A percentile compares a stretch with the other conserved stretches of the same genome.
These are phyloP conservation scores for Trichonephila clavipes DNA, from an alignment of 1,140 invertebrate species.

Conservation along the genomic window DNA sequence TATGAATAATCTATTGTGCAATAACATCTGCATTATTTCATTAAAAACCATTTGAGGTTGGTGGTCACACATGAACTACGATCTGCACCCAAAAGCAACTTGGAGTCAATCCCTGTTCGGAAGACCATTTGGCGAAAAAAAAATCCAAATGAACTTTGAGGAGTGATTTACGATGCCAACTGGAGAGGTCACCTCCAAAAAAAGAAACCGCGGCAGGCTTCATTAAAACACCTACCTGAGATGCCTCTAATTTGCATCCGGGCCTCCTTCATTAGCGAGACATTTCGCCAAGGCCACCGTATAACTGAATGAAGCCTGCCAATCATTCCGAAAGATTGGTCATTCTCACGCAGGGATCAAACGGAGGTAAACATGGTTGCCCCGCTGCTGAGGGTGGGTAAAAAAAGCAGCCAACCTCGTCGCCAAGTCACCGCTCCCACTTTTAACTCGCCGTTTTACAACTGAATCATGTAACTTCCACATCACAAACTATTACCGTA, in stretches of 20 bases:
- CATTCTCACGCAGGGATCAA: constrained; percentile 65
- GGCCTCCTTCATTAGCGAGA: constrained; percentile 67
- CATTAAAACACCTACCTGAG: constrained; percentile 73
- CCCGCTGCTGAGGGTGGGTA: neutral
- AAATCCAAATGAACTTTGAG: constrained; percentile 53
- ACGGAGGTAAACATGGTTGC: constrained; percentile 65
- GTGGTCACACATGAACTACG: neutral
- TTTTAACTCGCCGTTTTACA: too few relatives aligned
- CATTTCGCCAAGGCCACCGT: constrained; percentile 57
- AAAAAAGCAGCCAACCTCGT: neutral
- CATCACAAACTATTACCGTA: too few relatives aligned
- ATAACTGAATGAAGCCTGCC: constrained; percentile 73
- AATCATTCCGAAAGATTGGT: constrained; percentile 70
- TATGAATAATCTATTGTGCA: too few relatives aligned
- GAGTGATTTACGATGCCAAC: constrained; percentile 71
- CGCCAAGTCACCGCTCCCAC: neutral
- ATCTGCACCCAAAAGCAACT: neutral
- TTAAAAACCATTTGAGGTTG: too few relatives aligned
- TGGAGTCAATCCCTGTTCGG: neutral
- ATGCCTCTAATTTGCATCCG: constrained; percentile 68
- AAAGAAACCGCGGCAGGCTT: constrained; percentile 62
- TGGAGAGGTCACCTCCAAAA: constrained; percentile 63
- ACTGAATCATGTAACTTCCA: too few relatives aligned
- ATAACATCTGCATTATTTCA: too few relatives aligned
- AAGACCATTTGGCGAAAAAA: constrained; percentile 14